These are phyloP conservation scores for Melikaiella ostensackeni DNA, from an alignment of 2,888 invertebrate species.

Conservation along the genomic window DNA sequence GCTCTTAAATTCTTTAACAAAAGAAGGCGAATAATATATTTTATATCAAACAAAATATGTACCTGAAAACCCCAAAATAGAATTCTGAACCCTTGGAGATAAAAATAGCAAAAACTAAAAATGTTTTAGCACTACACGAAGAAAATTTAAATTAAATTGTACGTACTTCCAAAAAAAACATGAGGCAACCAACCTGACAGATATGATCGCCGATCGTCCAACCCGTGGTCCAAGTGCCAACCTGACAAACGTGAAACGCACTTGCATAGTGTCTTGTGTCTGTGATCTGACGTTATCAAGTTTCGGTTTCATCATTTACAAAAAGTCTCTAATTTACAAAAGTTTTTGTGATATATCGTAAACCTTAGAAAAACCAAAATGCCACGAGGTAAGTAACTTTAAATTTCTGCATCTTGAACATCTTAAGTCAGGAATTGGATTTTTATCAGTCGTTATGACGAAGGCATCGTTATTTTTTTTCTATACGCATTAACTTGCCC, in stretches of 20 bases:
- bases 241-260: background rate
- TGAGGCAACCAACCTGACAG: background rate
- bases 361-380: background rate
- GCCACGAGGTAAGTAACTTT: conserved; percentile 17
- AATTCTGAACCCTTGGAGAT: background rate
- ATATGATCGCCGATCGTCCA: background rate
- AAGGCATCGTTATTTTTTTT: background rate
- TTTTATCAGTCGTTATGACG: background rate
- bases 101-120: background rate
- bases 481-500: background rate
- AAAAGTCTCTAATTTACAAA: conserved; percentile 18
- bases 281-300: background rate
- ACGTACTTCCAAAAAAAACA: background rate
- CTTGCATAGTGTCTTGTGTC: background rate
- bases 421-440: background rate
- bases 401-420: background rate
- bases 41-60: background rate
- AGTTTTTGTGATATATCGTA: background rate
- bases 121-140: background rate
- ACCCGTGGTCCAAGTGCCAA: too few species aligned
- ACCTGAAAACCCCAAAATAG: background rate
- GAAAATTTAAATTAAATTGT: background rate
- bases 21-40: background rate
- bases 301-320: conserved; percentile 27
- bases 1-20: background rate